These are phyloP conservation scores for Megalurothrips usitatus DNA, from an alignment of 2,888 invertebrate species.

Conservation along the genomic window DNA sequence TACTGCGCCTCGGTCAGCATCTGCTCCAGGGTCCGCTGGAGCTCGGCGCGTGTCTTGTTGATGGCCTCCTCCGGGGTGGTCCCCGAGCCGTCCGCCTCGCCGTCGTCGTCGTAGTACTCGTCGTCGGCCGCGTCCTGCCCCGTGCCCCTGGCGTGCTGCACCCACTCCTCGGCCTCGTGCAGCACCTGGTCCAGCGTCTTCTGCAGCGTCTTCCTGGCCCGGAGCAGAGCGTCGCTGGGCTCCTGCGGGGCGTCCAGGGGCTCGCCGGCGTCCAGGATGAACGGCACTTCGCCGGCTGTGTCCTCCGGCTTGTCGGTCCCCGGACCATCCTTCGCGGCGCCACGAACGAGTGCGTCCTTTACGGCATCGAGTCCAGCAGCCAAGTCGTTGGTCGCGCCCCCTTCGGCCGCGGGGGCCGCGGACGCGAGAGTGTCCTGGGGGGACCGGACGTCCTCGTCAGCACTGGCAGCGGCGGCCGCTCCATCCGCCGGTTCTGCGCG, in stretches of 20 bases:
- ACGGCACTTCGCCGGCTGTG: not conserved
- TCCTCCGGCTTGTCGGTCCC: not conserved
- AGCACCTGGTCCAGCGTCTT: conserved; percentile 18
- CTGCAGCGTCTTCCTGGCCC: not conserved
- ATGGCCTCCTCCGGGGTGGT: not conserved
- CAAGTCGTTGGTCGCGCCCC: too few relatives aligned
- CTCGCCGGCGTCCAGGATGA: not conserved
- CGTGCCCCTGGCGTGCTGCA: not conserved
- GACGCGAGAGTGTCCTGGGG: too few relatives aligned
- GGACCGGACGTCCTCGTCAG: too few relatives aligned
- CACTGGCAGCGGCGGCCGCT: too few relatives aligned
- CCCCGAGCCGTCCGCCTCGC: not conserved
- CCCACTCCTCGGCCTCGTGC: not conserved
- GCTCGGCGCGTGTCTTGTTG: not conserved
- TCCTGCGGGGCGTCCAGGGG: not conserved
- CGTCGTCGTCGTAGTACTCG: not conserved
- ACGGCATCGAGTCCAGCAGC: too few relatives aligned
- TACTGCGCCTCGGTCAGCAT: not conserved
- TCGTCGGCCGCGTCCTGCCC: not conserved
- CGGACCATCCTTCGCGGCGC: not conserved
- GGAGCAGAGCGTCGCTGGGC: not conserved
- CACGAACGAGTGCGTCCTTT: not conserved
- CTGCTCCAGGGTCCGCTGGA: not conserved
- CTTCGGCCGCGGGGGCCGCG: too few relatives aligned
- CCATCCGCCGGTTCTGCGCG: too few relatives aligned